Conservation (phyloP, 2,113 vertebrate genomes). For the Thunnus maccoyii region DNA sequence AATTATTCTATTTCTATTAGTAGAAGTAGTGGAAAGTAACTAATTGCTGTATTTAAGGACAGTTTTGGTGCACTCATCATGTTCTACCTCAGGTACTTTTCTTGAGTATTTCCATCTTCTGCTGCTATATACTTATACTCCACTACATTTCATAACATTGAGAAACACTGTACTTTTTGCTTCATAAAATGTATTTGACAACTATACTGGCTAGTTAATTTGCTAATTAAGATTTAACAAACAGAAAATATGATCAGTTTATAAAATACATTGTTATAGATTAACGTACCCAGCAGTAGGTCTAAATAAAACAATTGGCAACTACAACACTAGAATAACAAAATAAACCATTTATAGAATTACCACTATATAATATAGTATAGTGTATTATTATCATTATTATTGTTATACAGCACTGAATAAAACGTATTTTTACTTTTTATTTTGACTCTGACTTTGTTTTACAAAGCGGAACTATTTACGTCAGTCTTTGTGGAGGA, state of each 20-base stretch:
- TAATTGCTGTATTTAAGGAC: too few species aligned
- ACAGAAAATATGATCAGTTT: background rate
- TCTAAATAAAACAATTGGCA: background rate
- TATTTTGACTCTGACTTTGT: too few species aligned
- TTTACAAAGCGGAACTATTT: slow-evolving; percentile 56
- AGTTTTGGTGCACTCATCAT: too few species aligned
- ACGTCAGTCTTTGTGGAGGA: background rate
- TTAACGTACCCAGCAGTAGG: background rate
- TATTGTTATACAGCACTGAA: background rate
- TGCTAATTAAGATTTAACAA: background rate
- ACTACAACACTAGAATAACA: background rate
- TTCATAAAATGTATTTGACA: too few species aligned
- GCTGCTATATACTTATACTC: background rate
- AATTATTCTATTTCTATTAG: background rate
- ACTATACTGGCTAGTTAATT: background rate
- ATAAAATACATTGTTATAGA: background rate
- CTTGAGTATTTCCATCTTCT: too few species aligned
- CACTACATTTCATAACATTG: background rate
- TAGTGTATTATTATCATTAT: background rate
- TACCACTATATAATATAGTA: background rate
- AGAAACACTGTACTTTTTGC: background rate
- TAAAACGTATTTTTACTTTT: too few species aligned
- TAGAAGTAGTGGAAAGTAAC: background rate
- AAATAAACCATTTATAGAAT: background rate
- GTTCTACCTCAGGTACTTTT: too few species aligned